Evolutionary conservation across 2,888 invertebrate genomes (phyloP).

Genomic region (Drosophila fulvimacula): DNA sequence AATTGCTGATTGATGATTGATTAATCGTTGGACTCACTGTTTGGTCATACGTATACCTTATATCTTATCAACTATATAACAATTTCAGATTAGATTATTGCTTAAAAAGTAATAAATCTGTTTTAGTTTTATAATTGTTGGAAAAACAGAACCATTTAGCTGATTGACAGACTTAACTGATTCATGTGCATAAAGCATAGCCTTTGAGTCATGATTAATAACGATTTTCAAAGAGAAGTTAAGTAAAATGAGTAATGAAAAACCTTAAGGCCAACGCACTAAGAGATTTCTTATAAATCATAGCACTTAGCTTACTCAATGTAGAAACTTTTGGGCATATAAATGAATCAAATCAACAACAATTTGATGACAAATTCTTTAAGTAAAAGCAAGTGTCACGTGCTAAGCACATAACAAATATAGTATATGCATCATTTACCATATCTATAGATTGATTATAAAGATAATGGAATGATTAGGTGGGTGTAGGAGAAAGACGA

Average conservation of each 20-base stretch:
- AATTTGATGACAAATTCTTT: slow-evolving; percentile 7
- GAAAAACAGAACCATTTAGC: neutral
- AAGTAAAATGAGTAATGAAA: neutral
- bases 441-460: slow-evolving; percentile 27
- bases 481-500: neutral
- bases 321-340: neutral
- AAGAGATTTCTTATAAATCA: no score
- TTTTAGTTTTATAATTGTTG: neutral
- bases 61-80: slow-evolving; percentile 5
- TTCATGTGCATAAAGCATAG: neutral
- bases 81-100: slow-evolving; percentile 8
- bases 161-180: neutral
- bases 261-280: neutral
- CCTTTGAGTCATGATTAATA: neutral
- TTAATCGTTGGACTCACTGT: neutral
- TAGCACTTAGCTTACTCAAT: neutral
- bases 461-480: slow-evolving; percentile 29
- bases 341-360: slow-evolving; percentile 4
- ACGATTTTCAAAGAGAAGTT: neutral
- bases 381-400: slow-evolving; percentile 1
- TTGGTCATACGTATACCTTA: neutral
- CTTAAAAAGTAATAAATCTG: slow-evolving; percentile 7
- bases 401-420: slow-evolving; percentile 4
- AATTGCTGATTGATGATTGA: slow-evolving; percentile 6
- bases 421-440: slow-evolving; percentile 12